A percentile compares a stretch with the other conserved stretches of the same genome.
phyloP scores from a whole-genome alignment of 2,797 vertebrate genomes.

The Chelidonichthys spinosus region DNA sequence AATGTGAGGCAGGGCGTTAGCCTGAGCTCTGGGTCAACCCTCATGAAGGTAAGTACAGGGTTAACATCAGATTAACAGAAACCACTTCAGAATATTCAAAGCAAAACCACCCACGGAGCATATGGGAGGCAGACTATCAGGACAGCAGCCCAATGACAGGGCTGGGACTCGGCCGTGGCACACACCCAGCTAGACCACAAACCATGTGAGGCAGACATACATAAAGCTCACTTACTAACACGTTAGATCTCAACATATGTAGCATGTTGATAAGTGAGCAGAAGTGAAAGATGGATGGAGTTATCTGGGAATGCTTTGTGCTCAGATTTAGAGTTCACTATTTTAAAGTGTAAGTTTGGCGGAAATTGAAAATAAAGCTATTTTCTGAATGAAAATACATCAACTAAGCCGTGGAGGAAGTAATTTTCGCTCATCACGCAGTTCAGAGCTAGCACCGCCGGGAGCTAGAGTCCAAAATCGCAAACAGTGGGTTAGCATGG shows the following conservation, averaged over 20 bases:
- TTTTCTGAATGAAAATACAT: too few relatives aligned
- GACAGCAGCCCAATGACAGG: slow-evolving; percentile 51
- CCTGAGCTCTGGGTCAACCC: neutral
- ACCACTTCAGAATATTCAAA: slow-evolving; percentile 3
- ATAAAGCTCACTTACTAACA: neutral
- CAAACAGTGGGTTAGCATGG: too few relatives aligned
- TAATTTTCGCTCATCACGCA: too few relatives aligned
- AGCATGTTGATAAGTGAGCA: neutral
- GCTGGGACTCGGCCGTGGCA: slow-evolving; percentile 28
- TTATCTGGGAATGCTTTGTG: neutral
- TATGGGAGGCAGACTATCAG: slow-evolving; percentile 1
- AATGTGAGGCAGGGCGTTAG: slow-evolving; percentile 20
- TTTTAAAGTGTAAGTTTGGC: too few relatives aligned
- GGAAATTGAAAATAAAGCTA: too few relatives aligned
- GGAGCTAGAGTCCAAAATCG: too few relatives aligned
- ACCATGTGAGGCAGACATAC: neutral
- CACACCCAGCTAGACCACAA: slow-evolving; percentile 27
- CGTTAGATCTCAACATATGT: neutral
- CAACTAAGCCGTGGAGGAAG: too few relatives aligned
- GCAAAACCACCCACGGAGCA: slow-evolving; percentile 26
- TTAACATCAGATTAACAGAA: slow-evolving; percentile 11
- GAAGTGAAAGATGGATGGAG: neutral
- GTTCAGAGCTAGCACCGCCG: too few relatives aligned
- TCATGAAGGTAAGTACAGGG: slow-evolving; percentile 24
- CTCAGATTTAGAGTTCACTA: too few relatives aligned